These are phyloP conservation scores for Tolmerus cingulatus DNA, from an alignment of 2,888 invertebrate species.

Conservation along the genomic window DNA sequence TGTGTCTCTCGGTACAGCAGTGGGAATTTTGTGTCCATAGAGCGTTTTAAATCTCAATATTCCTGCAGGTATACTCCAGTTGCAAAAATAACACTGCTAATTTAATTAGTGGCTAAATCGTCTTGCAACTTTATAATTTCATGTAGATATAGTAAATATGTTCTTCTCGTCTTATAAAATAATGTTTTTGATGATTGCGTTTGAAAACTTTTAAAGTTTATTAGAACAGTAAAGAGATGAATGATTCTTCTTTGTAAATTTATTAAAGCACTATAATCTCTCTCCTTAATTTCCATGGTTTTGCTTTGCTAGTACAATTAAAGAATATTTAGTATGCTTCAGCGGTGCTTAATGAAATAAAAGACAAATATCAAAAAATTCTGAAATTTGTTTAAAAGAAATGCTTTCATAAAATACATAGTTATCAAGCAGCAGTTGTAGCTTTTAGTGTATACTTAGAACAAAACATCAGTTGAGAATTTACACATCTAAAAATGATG, in stretches of 20 bases:
- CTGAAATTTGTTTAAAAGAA: not conserved
- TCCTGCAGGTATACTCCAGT: not conserved
- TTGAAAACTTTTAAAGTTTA: slow-evolving; percentile 29
- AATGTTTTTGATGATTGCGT: slow-evolving; percentile 27
- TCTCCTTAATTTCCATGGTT: not conserved
- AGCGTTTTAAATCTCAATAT: not conserved
- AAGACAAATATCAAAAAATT: not conserved
- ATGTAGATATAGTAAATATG: slow-evolving; percentile 16
- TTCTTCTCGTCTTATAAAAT: slow-evolving; percentile 29
- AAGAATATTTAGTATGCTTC: not conserved
- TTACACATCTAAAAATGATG: not conserved
- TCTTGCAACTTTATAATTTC: not conserved
- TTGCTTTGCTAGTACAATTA: not conserved
- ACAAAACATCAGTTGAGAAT: not conserved
- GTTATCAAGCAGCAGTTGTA: not conserved
- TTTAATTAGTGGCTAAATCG: slow-evolving; percentile 7
- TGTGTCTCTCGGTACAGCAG: slow-evolving; percentile 10
- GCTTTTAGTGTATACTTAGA: not conserved
- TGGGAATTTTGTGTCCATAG: not conserved
- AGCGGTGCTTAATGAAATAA: not conserved
- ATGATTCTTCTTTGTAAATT: slow-evolving; percentile 33
- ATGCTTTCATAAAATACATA: not conserved
- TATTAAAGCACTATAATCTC: slow-evolving; percentile 36
- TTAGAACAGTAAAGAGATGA: slow-evolving; percentile 24
- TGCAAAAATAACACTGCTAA: slow-evolving; percentile 5